Conservation (phyloP, 1,140 invertebrate species). For the Solen grandis region DNA sequence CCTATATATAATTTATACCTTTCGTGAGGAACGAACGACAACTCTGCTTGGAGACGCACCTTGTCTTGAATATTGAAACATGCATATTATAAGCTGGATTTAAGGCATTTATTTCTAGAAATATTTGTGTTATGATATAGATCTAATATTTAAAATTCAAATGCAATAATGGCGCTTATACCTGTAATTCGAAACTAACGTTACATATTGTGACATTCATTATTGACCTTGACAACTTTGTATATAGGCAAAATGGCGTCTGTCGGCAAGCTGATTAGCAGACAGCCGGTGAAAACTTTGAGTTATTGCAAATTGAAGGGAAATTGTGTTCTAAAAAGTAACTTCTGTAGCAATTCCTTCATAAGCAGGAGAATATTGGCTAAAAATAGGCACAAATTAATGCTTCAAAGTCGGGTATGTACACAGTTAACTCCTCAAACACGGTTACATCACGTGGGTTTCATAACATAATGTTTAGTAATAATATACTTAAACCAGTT, state of each 20-base stretch:
- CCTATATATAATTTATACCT: no score
- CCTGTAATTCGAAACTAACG: background rate
- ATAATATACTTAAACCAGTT: background rate
- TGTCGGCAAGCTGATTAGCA: slow-evolving; percentile 11
- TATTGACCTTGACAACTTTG: slow-evolving; percentile 15
- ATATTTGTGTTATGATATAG: no score
- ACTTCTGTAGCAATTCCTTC: background rate
- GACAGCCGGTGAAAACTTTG: background rate
- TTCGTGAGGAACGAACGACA: no score
- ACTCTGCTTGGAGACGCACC: no score
- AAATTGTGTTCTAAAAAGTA: background rate
- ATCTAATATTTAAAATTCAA: no score
- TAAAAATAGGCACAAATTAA: background rate
- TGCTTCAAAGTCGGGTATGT: background rate
- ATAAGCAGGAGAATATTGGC: background rate
- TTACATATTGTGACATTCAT: background rate
- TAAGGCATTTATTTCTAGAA: no score
- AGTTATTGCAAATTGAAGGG: background rate
- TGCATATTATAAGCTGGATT: no score
- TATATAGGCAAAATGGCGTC: slow-evolving; percentile 23
- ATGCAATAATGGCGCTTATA: no score
- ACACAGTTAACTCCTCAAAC: slow-evolving; percentile 3
- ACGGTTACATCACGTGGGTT: background rate
- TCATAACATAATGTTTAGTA: background rate
- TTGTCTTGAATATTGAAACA: no score